Percentiles rank a stretch among this genome's conserved stretches.
These are phyloP conservation scores for Eira barbara DNA, from an alignment of 2,113 vertebrate genomes.

Conservation along the genomic window DNA sequence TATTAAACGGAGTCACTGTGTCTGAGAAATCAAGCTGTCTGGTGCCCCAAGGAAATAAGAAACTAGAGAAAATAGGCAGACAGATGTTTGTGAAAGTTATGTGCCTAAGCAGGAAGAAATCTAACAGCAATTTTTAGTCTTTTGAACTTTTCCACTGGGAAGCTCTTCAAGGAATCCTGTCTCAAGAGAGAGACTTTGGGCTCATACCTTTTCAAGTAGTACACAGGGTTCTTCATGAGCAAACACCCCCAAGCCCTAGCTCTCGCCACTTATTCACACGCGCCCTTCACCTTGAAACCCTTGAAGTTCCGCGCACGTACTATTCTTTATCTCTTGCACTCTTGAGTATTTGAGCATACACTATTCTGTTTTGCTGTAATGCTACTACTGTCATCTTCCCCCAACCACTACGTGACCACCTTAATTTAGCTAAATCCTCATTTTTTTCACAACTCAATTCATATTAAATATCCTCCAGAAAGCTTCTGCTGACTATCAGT, in stretches of 20 bases:
- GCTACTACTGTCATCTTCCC: background rate
- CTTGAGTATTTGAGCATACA: background rate
- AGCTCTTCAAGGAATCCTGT: background rate
- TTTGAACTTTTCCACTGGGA: background rate
- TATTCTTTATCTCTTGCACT: background rate
- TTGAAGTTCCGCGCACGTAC: background rate
- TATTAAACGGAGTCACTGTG: constrained; percentile 19
- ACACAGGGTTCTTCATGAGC: background rate
- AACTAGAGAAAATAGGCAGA: background rate
- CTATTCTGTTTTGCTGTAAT: background rate
- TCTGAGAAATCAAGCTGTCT: constrained; percentile 32
- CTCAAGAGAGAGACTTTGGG: background rate
- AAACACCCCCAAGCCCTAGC: background rate
- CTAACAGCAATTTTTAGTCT: background rate
- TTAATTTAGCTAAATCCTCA: background rate
- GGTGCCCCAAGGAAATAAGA: background rate
- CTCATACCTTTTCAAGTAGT: background rate
- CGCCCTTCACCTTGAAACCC: background rate
- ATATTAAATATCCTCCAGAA: background rate
- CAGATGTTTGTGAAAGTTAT: constrained; percentile 7
- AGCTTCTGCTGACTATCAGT: background rate
- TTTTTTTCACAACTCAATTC: background rate
- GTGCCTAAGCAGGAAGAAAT: background rate
- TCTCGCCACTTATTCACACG: background rate
- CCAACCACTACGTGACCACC: background rate